Evolutionary conservation across 2,797 vertebrate species (phyloP).

Genomic region (Euthynnus affinis): DNA sequence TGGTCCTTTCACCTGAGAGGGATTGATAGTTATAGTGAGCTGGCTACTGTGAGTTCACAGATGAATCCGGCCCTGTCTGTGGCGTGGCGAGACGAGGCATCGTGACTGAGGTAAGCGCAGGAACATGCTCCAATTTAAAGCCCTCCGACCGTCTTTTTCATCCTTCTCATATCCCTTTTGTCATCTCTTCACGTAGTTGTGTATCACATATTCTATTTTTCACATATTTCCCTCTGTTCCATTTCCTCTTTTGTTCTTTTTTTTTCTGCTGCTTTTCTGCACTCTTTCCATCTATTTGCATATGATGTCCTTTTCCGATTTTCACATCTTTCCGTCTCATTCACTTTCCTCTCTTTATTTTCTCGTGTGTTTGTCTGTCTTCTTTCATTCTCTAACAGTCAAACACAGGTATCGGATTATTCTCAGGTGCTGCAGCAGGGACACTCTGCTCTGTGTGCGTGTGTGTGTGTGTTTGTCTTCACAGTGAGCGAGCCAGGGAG

Average conservation of each 20-base stretch:
- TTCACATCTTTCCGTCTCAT: not conserved
- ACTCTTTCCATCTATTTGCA: not conserved
- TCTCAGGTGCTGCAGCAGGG: constrained; percentile 58
- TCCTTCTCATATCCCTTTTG: constrained; percentile 2
- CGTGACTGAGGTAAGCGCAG: constrained; percentile 65
- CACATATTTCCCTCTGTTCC: not conserved
- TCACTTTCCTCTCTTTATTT: not conserved
- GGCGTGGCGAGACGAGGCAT: constrained; percentile 32
- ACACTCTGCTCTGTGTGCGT: constrained; percentile 19
- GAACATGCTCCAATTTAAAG: constrained; percentile 59
- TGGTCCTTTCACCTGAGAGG: constrained; percentile 67
- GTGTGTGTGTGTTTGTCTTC: constrained; percentile 25
- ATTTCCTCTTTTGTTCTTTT: not conserved
- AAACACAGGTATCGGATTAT: constrained; percentile 51
- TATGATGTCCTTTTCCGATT: not conserved
- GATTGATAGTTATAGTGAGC: constrained; percentile 63
- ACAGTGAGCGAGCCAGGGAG: constrained; percentile 20
- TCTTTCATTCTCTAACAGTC: constrained; percentile 2
- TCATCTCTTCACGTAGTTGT: constrained; percentile 13
- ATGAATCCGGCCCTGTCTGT: constrained; percentile 49
- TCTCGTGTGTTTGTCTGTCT: not conserved
- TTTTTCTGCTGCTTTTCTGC: not conserved
- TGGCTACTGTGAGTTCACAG: constrained; percentile 43
- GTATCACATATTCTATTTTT: constrained; percentile 26
- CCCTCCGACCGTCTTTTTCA: constrained; percentile 10